These are phyloP conservation scores for Slavum lentiscoides DNA, from an alignment of 2,888 invertebrate genomes.

Conservation along the genomic window DNA sequence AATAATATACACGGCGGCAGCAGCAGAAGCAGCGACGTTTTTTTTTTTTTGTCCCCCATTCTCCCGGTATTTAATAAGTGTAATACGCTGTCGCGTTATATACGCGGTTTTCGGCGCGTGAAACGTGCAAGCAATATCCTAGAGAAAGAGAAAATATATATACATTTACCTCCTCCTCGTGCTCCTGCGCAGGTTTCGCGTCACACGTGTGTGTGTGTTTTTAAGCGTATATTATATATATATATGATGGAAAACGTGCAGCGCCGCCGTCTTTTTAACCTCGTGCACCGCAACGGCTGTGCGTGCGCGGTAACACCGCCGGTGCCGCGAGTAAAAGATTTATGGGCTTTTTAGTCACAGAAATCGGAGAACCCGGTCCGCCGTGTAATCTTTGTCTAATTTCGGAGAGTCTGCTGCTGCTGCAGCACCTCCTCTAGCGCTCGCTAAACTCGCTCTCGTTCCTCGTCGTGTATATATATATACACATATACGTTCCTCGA, in stretches of 20 bases:
- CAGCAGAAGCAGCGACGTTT: neutral
- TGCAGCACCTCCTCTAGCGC: too few relatives aligned
- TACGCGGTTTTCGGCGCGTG: slow-evolving; percentile 26
- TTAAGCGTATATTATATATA: too few relatives aligned
- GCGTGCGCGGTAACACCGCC: too few relatives aligned
- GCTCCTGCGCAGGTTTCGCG: too few relatives aligned
- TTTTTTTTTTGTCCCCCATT: neutral
- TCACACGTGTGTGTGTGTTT: slow-evolving; percentile 1
- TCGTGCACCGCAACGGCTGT: neutral
- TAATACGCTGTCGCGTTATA: neutral
- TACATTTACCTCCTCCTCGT: neutral
- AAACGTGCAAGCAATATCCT: slow-evolving; percentile 47
- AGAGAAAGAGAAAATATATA: neutral
- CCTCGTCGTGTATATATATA: too few relatives aligned
- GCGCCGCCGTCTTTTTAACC: slow-evolving; percentile 43
- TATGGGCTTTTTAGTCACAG: slow-evolving; percentile 44
- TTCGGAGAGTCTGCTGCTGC: slow-evolving; percentile 1
- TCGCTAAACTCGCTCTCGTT: neutral
- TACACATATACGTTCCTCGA: too few relatives aligned
- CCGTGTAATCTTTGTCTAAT: slow-evolving; percentile 49
- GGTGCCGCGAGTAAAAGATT: slow-evolving; percentile 31
- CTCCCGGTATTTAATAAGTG: neutral
- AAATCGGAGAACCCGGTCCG: slow-evolving; percentile 28
- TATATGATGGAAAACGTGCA: slow-evolving; percentile 15
- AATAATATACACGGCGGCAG: neutral